Base-by-base conservation (phyloP, 2,113 vertebrate genomes). In the Penelope pileata region DNA sequence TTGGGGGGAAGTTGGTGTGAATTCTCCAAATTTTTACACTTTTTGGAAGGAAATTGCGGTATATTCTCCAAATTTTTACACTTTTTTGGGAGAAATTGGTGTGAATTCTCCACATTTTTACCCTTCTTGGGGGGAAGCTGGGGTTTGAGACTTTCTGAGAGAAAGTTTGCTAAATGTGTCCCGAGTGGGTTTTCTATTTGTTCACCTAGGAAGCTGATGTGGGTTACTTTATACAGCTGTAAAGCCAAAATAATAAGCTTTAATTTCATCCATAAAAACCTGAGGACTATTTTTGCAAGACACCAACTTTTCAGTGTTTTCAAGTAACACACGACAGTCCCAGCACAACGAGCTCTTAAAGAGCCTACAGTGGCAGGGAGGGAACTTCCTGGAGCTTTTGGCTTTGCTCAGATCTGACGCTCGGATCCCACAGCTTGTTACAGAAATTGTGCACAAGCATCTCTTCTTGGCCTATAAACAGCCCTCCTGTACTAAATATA, bases 381-480 rank as follows among this genome's bases (percentile, higher is more conserved):
- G 83, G 42, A 94, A 78, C 80, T 93, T 93, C 91, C 68, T 45
- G 50, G 30, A 88, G 64, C 36, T 69, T 78, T 58, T 86, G 89
- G 86, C 62, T 92, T 91, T 67, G 66, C 27, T 58, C 50, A 56
- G 50, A 43, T 40, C 29, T 0, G 1, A 90, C 48, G 68, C 8
- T 29, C 26, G 1, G 40, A 80, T 58, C 50, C 80, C 86, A 62
- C 21, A 91, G 42, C 36, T 53, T 81, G 83, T 66, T 83, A 83
- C 24, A 14, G 62, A 69, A 36, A 38, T 70, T 42, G 83, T 36
- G 74, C 19, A 83, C 30, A 86, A 81, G 54, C 63, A 80, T 43
- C 63, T 86, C 64, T 40, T 74, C 72, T 66, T 53, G 40, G 45
- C 27, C 60, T 70, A 70, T 38, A 42, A 92, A 86, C n/a, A 77